Percentiles rank a stretch among this genome's conserved stretches.
phyloP scores from a whole-genome alignment of 92 coral and sea anemone genomes.

The Phenganax subtilis region DNA sequence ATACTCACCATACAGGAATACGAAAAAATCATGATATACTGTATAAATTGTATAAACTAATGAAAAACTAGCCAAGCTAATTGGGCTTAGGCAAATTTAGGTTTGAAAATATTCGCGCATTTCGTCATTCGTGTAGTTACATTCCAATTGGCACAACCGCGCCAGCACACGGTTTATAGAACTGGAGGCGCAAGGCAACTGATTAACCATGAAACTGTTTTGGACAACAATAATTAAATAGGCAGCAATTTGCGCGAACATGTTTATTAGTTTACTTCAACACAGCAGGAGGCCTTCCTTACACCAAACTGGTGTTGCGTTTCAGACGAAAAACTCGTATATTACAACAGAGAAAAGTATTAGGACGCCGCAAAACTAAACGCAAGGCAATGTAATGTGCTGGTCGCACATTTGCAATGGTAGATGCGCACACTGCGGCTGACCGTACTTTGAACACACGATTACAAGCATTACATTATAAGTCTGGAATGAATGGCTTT shows the following conservation, averaged over 20 bases:
- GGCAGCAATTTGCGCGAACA: conserved; percentile 24
- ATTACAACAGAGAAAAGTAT: background rate
- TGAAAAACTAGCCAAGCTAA: too few species aligned
- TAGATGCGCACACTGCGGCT: background rate
- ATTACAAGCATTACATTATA: background rate
- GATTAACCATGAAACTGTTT: background rate
- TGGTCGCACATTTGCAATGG: background rate
- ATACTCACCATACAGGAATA: too few species aligned
- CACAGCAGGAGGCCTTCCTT: conserved; percentile 24
- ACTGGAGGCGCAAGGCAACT: background rate
- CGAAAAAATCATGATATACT: too few species aligned
- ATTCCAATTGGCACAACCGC: too few species aligned
- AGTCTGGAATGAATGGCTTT: background rate
- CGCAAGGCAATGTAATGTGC: background rate
- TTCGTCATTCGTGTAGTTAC: too few species aligned
- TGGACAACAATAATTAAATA: background rate
- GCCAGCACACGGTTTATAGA: too few species aligned
- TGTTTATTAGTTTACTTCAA: conserved; percentile 32
- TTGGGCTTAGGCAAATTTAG: too few species aligned
- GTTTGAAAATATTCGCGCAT: too few species aligned
- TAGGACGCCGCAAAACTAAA: background rate
- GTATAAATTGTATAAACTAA: too few species aligned
- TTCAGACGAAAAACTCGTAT: conserved; percentile 9
- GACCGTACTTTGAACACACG: background rate
- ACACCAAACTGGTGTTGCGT: conserved; percentile 34